Evolutionary conservation across 2,888 invertebrate genomes (phyloP), one percentile per base, ranked within the genome.

Genomic region (Deilephila elpenor): DNA sequence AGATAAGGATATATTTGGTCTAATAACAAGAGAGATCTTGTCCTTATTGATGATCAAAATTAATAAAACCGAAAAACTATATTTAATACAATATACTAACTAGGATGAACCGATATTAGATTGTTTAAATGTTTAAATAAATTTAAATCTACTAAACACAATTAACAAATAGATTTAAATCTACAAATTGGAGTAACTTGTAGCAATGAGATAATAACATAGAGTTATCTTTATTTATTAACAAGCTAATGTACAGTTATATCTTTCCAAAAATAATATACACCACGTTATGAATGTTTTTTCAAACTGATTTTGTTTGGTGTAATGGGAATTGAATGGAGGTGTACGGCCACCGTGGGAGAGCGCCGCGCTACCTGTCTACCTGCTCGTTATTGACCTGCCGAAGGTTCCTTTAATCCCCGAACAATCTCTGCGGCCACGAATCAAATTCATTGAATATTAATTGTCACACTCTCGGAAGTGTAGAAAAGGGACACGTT

Each of bases 331-430:
- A 82, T 83, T 84, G 86, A 84, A 84, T 84, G 84, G 81, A 83
- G 80, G 77, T 78, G 77, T 72, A 75, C 82, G 80, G 78, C 82
- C 82, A 81, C 82, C 81, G 77, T 76, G 78, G 70, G 74, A 71
- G 71, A 73, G 71, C 75, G 84, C 84, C 82, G 80, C 81, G 84
- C 90, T 93, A 93, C 92, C 92, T 92, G 93, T 83, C 79, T 78
- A 71, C 74, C 71, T 74, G 71, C 70, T 85, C 82, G 79, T 82
- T 88, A 90, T 89, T 89, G 89, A 92, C 93, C 92, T 89, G 88
- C 82, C 79, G 80, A 85, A 85, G 89, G 87, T 84, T 86, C 84
- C 83, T 85, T 85, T 93, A 91, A 93, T 92, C 91, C 89, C 86
- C 78, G 79, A 84, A 87, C 89, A 82, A 85, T 88, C 86, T 85